Conservation (phyloP, 2,888 invertebrate species). For the Cephus nigrinus region DNA sequence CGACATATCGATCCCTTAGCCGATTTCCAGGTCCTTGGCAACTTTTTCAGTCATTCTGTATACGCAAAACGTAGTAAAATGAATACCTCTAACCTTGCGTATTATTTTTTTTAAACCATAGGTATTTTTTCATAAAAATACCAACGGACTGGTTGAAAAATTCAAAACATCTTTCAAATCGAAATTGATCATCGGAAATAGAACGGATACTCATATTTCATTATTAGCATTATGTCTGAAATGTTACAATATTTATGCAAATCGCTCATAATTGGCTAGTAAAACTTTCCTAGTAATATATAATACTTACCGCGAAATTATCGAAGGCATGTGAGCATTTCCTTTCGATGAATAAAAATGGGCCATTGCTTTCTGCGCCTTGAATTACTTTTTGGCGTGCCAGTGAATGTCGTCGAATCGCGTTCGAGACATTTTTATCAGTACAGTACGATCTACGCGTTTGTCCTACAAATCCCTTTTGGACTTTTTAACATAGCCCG, state of each 20-base stretch:
- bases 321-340: background rate
- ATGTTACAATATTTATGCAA: background rate
- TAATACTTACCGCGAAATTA: background rate
- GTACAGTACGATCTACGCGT: constrained; percentile 1
- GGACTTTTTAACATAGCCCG: background rate
- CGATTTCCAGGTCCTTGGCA: background rate
- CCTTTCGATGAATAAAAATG: background rate
- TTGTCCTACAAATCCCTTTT: background rate
- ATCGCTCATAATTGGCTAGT: background rate
- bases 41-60: background rate
- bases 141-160: background rate
- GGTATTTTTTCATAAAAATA: background rate
- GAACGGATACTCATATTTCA: background rate
- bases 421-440: background rate
- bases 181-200: background rate
- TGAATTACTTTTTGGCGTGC: constrained; percentile 37
- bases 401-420: background rate
- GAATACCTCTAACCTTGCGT: background rate
- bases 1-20: background rate
- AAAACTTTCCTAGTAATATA: background rate
- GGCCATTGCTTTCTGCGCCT: constrained; percentile 10
- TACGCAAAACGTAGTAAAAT: background rate
- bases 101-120: background rate
- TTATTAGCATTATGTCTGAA: background rate
- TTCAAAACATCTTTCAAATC: background rate